These are phyloP conservation scores for Nymphalis io DNA, from an alignment of 1,140 invertebrate species.

Conservation along the genomic window DNA sequence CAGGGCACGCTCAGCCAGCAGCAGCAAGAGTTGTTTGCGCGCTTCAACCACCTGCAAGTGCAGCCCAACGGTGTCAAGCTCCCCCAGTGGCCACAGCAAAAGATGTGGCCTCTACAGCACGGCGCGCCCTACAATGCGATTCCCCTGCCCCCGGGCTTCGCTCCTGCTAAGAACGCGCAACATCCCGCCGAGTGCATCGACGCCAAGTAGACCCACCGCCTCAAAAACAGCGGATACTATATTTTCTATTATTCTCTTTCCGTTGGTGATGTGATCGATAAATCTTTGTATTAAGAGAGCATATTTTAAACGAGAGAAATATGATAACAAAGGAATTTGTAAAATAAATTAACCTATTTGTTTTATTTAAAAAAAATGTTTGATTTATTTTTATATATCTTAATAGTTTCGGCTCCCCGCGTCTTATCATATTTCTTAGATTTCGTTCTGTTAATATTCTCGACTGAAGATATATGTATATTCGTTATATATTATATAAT, in stretches of 20 bases:
- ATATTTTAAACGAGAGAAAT: constrained; percentile 79
- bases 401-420: constrained; percentile 39
- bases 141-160: constrained; percentile 76
- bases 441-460: constrained; percentile 49
- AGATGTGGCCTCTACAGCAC: constrained; percentile 42
- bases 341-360: constrained; percentile 81
- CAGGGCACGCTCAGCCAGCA: constrained; percentile 46
- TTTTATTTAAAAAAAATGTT: constrained; percentile 73
- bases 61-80: constrained; percentile 50
- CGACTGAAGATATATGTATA: constrained; percentile 66
- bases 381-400: constrained; percentile 45
- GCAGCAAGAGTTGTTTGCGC: constrained; percentile 58
- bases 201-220: constrained; percentile 67
- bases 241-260: constrained; percentile 67
- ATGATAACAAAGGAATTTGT: constrained; percentile 80
- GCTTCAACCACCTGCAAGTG: constrained; percentile 65
- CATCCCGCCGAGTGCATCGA: constrained; percentile 78
- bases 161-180: constrained; percentile 58
- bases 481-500: constrained; percentile 71
- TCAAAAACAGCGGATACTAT: constrained; percentile 43
- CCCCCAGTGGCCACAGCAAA: constrained; percentile 41
- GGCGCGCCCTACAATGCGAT: constrained; percentile 48
- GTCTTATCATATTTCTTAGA: constrained; percentile 66
- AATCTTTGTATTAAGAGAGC: constrained; percentile 79
- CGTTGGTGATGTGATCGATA: constrained; percentile 77